Evolutionary conservation across 2,797 vertebrate species (phyloP).

Genomic region (Centroberyx gerrardi): DNA sequence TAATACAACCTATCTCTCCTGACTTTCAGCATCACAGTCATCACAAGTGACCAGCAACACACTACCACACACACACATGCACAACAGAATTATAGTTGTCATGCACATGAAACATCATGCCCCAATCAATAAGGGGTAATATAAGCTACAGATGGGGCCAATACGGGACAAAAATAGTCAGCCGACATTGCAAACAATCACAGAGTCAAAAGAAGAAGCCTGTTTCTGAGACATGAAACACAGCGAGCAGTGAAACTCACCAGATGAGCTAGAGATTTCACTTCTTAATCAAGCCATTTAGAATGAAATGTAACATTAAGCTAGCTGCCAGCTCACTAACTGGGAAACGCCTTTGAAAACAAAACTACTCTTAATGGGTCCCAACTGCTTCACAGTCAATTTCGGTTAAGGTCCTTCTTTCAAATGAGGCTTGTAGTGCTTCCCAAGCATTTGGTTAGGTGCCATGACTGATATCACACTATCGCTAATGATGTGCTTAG

Average conservation of each 20-base stretch:
- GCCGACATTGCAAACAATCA: not conserved
- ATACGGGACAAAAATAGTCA: not conserved
- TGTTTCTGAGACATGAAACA: not conserved
- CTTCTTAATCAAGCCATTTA: constrained; percentile 22
- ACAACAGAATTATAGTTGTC: not conserved
- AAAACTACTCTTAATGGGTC: constrained; percentile 41
- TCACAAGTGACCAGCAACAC: too few species aligned
- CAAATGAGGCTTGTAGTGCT: constrained; percentile 33
- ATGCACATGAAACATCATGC: not conserved
- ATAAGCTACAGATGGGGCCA: not conserved
- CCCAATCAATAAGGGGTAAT: not conserved
- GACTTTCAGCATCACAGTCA: too few species aligned
- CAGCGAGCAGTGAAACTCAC: not conserved
- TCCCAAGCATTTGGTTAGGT: constrained; percentile 2
- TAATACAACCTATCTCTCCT: not conserved
- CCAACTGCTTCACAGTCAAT: constrained; percentile 44
- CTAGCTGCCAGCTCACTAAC: constrained; percentile 23
- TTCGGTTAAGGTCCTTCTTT: constrained; percentile 41
- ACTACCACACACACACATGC: not conserved
- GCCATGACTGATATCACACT: constrained; percentile 13
- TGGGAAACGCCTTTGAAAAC: constrained; percentile 40
- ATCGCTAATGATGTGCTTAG: constrained; percentile 16
- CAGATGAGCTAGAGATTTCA: constrained; percentile 16
- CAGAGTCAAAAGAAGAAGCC: not conserved
- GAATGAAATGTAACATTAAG: constrained; percentile 41